A percentile compares a stretch with the other conserved stretches of the same genome.
Evolutionary conservation across 2,113 vertebrate genomes (phyloP).

Genomic region (Orcinus orca): DNA sequence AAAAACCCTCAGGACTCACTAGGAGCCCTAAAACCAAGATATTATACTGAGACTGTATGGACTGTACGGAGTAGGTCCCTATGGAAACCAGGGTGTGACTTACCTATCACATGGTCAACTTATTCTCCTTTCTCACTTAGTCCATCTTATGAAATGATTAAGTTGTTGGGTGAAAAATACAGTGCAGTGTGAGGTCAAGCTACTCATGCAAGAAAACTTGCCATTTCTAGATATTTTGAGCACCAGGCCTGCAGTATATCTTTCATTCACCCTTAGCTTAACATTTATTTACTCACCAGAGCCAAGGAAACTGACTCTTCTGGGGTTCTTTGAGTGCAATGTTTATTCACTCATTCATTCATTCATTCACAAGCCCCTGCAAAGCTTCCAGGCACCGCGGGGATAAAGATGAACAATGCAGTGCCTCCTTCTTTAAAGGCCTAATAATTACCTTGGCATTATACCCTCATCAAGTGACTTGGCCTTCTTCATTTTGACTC

Average conservation of each 20-base stretch:
- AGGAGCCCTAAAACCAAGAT: not conserved
- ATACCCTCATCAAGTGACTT: not conserved
- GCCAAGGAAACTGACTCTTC: not conserved
- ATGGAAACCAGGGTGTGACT: not conserved
- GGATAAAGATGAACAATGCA: not conserved
- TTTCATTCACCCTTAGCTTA: not conserved
- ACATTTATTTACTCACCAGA: not conserved
- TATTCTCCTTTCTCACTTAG: not conserved
- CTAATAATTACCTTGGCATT: not conserved
- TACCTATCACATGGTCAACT: not conserved
- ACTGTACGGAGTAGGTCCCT: accelerated
- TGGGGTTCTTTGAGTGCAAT: not conserved
- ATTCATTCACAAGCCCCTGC: not conserved
- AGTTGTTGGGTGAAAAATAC: not conserved
- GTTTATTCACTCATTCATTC: not conserved
- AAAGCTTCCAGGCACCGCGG: not conserved
- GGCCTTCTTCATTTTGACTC: not conserved
- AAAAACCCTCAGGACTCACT: not conserved
- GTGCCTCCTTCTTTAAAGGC: not conserved
- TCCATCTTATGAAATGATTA: not conserved
- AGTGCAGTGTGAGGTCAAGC: not conserved
- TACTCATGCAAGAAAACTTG: not conserved
- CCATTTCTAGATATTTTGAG: not conserved
- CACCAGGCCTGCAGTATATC: not conserved
- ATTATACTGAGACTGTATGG: not conserved